Percentiles rank a stretch among this genome's conserved stretches.
phyloP scores from a whole-genome alignment of 2,113 vertebrate genomes.

The Nycticorax nycticorax region DNA sequence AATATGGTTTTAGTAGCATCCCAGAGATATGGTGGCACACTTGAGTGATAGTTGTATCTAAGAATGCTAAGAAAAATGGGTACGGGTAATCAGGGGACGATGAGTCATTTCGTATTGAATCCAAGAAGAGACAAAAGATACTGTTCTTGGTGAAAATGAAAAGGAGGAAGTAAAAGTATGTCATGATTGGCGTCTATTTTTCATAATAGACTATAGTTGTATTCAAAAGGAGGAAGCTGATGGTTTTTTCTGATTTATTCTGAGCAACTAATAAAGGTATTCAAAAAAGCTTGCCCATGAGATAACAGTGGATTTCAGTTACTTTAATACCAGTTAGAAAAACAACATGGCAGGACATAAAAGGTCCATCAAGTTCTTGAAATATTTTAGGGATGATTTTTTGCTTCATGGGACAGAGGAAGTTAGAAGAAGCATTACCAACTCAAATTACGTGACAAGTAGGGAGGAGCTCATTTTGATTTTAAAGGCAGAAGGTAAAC shows the following conservation, averaged over 20 bases:
- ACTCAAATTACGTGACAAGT: background rate
- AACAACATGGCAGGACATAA: background rate
- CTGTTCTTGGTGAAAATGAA: background rate
- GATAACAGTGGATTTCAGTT: background rate
- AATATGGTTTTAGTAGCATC: background rate
- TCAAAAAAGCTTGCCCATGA: background rate
- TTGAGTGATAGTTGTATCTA: background rate
- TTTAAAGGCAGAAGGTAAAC: conserved; percentile 2
- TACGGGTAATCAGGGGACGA: background rate
- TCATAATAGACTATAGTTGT: background rate
- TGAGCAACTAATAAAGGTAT: background rate
- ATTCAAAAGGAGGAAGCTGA: background rate
- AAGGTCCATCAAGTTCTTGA: background rate
- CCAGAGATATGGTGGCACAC: background rate
- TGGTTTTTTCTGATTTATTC: background rate
- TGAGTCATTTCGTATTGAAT: background rate
- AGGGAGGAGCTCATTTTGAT: background rate
- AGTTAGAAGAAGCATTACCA: background rate
- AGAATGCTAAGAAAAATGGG: background rate
- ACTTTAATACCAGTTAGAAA: background rate
- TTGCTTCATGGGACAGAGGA: background rate
- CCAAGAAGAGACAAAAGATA: background rate
- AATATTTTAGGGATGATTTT: background rate
- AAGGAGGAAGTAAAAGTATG: background rate
- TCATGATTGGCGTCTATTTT: background rate